Conservation (phyloP, 2,888 invertebrate species). For the Papilio elwesi region DNA sequence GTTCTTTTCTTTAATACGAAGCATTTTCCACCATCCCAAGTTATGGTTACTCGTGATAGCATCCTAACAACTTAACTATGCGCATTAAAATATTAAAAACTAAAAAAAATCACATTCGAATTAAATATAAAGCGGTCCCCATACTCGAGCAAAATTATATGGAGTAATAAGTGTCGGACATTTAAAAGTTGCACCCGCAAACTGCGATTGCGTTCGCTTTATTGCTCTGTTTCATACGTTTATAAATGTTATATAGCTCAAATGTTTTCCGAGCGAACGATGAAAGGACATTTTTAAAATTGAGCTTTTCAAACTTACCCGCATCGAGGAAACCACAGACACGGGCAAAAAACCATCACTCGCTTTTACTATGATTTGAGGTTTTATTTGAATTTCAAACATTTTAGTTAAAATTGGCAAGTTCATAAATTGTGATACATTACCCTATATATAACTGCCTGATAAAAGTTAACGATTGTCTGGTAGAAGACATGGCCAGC, state of each 20-base stretch:
- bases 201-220: slow-evolving; percentile 38
- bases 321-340: slow-evolving; percentile 20
- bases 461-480: no score
- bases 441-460: no score
- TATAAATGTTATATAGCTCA: slow-evolving; percentile 34
- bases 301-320: slow-evolving; percentile 26
- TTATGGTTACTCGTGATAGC: background rate
- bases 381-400: slow-evolving; percentile 15
- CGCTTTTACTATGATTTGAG: slow-evolving; percentile 23
- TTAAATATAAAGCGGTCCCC: slow-evolving; percentile 21
- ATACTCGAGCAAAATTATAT: slow-evolving; percentile 33
- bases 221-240: slow-evolving; percentile 40
- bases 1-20: background rate
- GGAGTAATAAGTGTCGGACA: slow-evolving; percentile 40
- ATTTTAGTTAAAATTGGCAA: background rate
- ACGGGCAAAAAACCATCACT: slow-evolving; percentile 16
- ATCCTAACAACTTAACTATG: background rate
- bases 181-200: slow-evolving; percentile 38
- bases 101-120: background rate
- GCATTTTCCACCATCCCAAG: background rate
- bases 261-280: slow-evolving; percentile 37
- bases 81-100: background rate
- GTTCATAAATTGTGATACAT: no score
- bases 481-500: no score
- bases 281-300: slow-evolving; percentile 35